Evolutionary conservation across 2,113 vertebrate species (phyloP), one percentile per base, ranked within the genome.

Genomic region (Gopherus evgoodei): DNA sequence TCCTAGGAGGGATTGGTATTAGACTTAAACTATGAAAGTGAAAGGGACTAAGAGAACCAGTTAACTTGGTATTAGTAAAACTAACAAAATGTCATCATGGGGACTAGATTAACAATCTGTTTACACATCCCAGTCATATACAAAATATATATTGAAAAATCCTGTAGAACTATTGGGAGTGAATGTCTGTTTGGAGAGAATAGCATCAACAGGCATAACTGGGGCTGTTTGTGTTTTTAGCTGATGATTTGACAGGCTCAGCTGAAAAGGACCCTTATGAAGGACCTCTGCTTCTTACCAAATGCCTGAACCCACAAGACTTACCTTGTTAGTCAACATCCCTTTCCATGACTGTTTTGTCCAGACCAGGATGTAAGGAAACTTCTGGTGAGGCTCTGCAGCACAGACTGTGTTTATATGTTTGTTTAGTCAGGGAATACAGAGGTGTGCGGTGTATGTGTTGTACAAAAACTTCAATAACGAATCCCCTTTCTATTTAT

Each of bases 221-320:
- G 62, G 3, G 5, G 1, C 72, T 78, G 22, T 13, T 88, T 85
- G 38, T 83, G 72, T 92, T 57, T 57, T 90, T 80, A 88, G 42
- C n/a, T 90, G 83, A 8, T 86, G 44, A 62, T 47, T 49, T 89
- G 4, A 76, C 72, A 24, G 6, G 12, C 35, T 42, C 27, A 90
- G 1, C 24, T 81, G 69, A 79, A 82, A 76, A 94, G 35, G 57
- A 92, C 89, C n/a, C 52, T 53, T 90, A 47, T 81, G 75, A 86
- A 47, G 42, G 89, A 44, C 69, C 52, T 90, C 19, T 81, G 31
- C 13, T 82, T 94, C 72, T 9, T 76, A 59, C 52, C n/a, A 27
- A 38, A 56, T 38, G n/a, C 19, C 14, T 1, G 5, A 54, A 86
- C 42, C 42, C 85, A 10, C 19, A 52, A 65, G 80, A 69, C 22